These are phyloP conservation scores for Tethya wilhelma DNA, from an alignment of 37 sponge, comb jelly and placozoan species.

Conservation along the genomic window DNA sequence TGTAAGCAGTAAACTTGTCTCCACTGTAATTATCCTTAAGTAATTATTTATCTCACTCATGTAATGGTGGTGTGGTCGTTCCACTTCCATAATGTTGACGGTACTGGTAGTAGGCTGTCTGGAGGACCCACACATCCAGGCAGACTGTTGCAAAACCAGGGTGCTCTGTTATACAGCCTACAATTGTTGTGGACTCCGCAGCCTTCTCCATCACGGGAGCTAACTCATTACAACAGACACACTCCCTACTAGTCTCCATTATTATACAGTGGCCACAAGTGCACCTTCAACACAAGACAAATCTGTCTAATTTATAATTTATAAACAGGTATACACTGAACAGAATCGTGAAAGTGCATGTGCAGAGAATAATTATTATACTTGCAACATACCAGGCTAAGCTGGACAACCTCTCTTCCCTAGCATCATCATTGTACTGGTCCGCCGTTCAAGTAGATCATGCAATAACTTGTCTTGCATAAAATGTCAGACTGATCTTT, in stretches of 20 bases:
- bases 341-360: too few relatives aligned
- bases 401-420: neutral
- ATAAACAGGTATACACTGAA: too few relatives aligned
- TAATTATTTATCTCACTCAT: neutral
- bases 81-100: constrained; percentile 30
- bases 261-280: constrained; percentile 3
- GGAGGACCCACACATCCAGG: constrained; percentile 48
- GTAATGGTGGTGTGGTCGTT: neutral
- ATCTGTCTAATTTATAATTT: neutral
- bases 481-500: too few relatives aligned
- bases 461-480: too few relatives aligned
- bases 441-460: too few relatives aligned
- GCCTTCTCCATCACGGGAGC: constrained; percentile 1
- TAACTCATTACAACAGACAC: constrained; percentile 22
- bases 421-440: constrained; percentile 4
- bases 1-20: neutral
- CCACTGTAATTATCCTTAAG: neutral
- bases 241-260: constrained; percentile 10
- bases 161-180: constrained; percentile 38
- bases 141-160: constrained; percentile 46
- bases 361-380: too few relatives aligned
- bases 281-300: neutral
- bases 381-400: neutral
- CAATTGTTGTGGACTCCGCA: neutral
- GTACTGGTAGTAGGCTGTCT: constrained; percentile 48